These are phyloP conservation scores for Drosophila subpulchrella DNA, from an alignment of 1,140 invertebrate species.

Conservation along the genomic window DNA sequence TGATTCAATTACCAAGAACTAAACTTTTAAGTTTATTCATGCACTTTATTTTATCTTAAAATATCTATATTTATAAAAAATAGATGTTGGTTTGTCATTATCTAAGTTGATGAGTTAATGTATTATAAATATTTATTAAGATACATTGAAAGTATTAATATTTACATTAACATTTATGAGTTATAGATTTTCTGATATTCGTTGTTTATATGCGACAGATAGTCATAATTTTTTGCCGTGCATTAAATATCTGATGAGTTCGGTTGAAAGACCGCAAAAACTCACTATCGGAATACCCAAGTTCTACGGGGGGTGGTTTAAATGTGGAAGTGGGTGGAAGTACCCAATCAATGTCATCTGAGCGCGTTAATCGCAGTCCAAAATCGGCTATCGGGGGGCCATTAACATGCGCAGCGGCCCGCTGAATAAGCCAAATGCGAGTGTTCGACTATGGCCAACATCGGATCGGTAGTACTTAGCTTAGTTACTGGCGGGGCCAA, in stretches of 20 bases:
- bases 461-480: slow-evolving; percentile 14
- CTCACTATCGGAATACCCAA: slow-evolving; percentile 45
- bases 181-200: neutral
- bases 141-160: no score
- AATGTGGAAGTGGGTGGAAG: slow-evolving; percentile 13
- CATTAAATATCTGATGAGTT: slow-evolving; percentile 28
- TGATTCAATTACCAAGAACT: no score
- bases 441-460: slow-evolving; percentile 24
- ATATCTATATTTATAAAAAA: neutral
- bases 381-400: slow-evolving; percentile 56
- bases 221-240: slow-evolving; percentile 12
- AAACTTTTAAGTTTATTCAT: neutral
- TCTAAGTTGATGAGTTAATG: neutral
- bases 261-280: slow-evolving; percentile 60
- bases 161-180: no score
- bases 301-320: slow-evolving; percentile 1
- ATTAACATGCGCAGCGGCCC: slow-evolving; percentile 67
- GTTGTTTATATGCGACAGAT: neutral
- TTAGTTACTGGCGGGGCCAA: slow-evolving; percentile 20
- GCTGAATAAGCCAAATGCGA: slow-evolving; percentile 22
- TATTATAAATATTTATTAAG: neutral
- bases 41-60: neutral
- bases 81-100: neutral
- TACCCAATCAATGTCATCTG: slow-evolving; percentile 64
- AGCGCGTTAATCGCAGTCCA: slow-evolving; percentile 39